phyloP scores from a whole-genome alignment of 2,888 invertebrate genomes.

The Epirrhoe alternata region DNA sequence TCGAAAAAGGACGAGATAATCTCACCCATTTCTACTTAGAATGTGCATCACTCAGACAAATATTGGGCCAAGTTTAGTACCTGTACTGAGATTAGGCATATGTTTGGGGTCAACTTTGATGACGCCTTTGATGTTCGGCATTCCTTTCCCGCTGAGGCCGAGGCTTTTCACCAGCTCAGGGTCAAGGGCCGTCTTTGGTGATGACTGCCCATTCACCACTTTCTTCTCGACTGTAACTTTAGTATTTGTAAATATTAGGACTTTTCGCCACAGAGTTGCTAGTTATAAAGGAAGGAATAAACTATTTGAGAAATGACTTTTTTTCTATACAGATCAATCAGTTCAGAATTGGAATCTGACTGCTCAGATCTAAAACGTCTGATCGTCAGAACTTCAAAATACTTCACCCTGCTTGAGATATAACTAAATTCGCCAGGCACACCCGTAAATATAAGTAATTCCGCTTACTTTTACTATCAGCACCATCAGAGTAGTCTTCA shows the following conservation, averaged over 20 bases:
- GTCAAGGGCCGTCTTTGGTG: slow-evolving; percentile 77
- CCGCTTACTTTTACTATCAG: slow-evolving; percentile 63
- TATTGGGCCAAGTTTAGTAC: slow-evolving; percentile 50
- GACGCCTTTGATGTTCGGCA: slow-evolving; percentile 87
- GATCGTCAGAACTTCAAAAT: too few species aligned
- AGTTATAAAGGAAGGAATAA: not conserved
- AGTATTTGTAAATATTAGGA: slow-evolving; percentile 22
- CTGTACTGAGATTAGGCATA: slow-evolving; percentile 86
- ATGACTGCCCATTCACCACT: slow-evolving; percentile 79
- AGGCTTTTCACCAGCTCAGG: slow-evolving; percentile 83
- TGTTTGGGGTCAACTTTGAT: slow-evolving; percentile 91
- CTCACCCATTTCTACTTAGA: not conserved
- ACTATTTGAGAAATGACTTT: not conserved
- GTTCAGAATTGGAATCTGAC: too few species aligned
- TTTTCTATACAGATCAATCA: too few species aligned
- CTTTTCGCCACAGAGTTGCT: not conserved
- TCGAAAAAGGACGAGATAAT: too few species aligned
- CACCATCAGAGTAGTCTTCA: slow-evolving; percentile 78
- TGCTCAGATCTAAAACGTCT: too few species aligned
- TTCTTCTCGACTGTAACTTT: slow-evolving; percentile 71
- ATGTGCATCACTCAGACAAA: slow-evolving; percentile 12
- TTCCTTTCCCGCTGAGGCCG: slow-evolving; percentile 80
- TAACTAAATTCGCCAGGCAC: not conserved
- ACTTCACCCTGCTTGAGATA: not conserved
- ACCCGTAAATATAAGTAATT: not conserved